Base-by-base conservation (phyloP, 2,113 vertebrate genomes). In the Holacanthus passer region DNA sequence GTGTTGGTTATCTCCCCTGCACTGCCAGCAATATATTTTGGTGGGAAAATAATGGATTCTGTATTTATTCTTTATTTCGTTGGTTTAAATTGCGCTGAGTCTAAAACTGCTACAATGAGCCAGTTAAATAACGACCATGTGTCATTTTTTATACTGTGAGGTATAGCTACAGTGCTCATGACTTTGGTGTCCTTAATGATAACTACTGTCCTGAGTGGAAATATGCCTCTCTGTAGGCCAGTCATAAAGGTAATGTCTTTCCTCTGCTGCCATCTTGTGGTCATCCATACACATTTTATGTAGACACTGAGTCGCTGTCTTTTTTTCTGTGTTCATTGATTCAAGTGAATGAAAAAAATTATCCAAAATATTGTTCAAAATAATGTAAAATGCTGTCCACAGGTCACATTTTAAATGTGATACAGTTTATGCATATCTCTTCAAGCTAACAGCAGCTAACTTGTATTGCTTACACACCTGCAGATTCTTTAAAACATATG, bases 241-340 rank as follows among this genome's bases (percentile, higher is more conserved):
- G 11, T 47, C 24, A n/a, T 24, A 3, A 14, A 2, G 31, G 1
- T 17, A 11, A n/a, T 5, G 5, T 1, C 9, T 24, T 0, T 4
- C 20, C 17, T 83, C 45, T 86, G 69, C 81, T 73, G 22, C 83
- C 81, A 88, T 66, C 86, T 73, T 62, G 73, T 87, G 90, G 41
- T 76, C 84, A 64, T 65, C n/a, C 0, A n/a, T 32, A 20, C 27
- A 59, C 63, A 74, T 64, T 52, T 41, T 63, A 63, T 74, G 24
- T 20, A 13, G 2, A 7, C 13, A n/a, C 22, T n/a, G 6, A n/a
- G 47, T 22, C 41, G 24, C 27, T 62, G 8, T 60, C 66, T 3
- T 56, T n/a, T 10, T 47, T 9, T 43, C 52, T 24, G 0, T 66
- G 66, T 14, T 9, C 24, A 41, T 19, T 20, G 2, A 24, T 47